These are phyloP conservation scores for Hemiprocne comata DNA, from an alignment of 2,113 vertebrate species.

Conservation along the genomic window DNA sequence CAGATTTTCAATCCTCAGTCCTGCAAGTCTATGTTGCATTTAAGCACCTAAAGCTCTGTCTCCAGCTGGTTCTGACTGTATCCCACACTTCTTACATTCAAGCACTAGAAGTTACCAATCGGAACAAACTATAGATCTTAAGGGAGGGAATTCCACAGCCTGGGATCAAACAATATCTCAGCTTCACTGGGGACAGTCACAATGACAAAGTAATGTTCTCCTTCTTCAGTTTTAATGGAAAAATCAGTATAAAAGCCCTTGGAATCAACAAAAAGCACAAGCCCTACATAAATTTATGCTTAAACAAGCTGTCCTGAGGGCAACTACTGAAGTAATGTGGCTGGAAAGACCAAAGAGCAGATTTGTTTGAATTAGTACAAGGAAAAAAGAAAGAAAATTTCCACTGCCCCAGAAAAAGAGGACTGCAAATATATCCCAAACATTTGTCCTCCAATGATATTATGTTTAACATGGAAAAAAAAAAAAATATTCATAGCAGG, in stretches of 20 bases:
- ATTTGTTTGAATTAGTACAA: neutral
- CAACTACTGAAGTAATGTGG: conserved; percentile 14
- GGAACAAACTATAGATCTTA: neutral
- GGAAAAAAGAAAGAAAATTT: conserved; percentile 19
- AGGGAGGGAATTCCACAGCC: neutral
- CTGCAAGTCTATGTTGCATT: neutral
- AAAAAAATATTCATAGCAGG: neutral
- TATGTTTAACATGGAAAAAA: neutral
- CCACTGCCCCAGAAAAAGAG: conserved; percentile 10
- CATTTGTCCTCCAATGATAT: neutral
- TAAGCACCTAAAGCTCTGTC: neutral
- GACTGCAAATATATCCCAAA: neutral
- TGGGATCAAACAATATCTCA: neutral
- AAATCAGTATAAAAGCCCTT: neutral
- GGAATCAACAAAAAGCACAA: neutral
- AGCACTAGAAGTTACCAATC: neutral
- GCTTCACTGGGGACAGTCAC: neutral
- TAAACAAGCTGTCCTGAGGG: conserved; percentile 32
- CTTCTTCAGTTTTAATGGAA: neutral
- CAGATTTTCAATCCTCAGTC: neutral
- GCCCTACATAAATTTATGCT: neutral
- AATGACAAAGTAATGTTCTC: neutral
- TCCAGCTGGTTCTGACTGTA: neutral
- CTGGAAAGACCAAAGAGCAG: conserved; percentile 38
- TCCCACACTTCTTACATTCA: neutral